Conservation (phyloP, 2,888 invertebrate species). For the Blastobasis lacticolella region DNA sequence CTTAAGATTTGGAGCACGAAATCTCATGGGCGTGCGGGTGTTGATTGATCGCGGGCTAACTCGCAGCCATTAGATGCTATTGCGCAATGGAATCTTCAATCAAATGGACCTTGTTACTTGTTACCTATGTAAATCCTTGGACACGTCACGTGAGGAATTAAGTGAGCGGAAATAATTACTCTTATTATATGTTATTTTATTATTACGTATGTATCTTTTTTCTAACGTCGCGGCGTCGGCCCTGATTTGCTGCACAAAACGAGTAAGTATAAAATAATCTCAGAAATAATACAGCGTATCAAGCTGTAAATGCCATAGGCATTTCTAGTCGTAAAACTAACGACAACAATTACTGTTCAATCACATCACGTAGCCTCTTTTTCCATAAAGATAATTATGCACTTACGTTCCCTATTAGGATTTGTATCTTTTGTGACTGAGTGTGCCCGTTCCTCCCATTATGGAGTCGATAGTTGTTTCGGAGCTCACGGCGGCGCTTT, state of each 20-base stretch:
- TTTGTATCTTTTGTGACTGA: constrained; percentile 30
- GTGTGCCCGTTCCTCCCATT: constrained; percentile 29
- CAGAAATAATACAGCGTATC: no score
- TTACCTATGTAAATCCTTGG: constrained; percentile 8
- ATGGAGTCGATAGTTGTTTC: constrained; percentile 29
- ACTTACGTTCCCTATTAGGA: constrained; percentile 30
- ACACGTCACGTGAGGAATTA: constrained; percentile 19
- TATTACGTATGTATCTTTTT: not conserved
- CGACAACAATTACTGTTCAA: constrained; percentile 21
- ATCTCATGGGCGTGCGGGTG: constrained; percentile 35
- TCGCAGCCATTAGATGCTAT: constrained; percentile 17
- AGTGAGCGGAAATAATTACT: constrained; percentile 18
- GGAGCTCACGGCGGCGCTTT: constrained; percentile 21
- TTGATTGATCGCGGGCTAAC: constrained; percentile 51
- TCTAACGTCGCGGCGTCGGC: not conserved
- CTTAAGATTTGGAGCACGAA: constrained; percentile 39
- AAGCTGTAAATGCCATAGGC: not conserved
- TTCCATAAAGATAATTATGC: constrained; percentile 24
- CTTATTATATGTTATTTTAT: not conserved
- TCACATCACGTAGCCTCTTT: constrained; percentile 22
- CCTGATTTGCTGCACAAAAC: not conserved
- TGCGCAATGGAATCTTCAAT: constrained; percentile 25
- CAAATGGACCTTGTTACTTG: constrained; percentile 22
- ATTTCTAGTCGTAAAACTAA: not conserved
- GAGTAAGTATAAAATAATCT: not conserved